phyloP scores from a whole-genome alignment of 2,113 vertebrate species.

The Aegypius monachus region DNA sequence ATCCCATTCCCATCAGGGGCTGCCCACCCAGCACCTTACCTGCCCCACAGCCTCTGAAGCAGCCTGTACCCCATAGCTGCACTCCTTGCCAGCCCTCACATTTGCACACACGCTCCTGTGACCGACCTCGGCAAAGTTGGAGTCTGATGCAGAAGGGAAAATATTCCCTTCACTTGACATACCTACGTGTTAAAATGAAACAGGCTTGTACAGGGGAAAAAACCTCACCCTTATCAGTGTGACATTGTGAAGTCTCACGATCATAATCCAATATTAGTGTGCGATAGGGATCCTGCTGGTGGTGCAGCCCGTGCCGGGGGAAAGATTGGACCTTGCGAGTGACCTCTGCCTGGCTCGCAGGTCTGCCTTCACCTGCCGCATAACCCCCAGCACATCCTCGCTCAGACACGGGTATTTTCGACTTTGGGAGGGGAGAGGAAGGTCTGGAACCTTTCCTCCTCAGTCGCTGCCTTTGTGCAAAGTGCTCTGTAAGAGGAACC shows the following conservation, averaged over 20 bases:
- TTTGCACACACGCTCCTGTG: background rate
- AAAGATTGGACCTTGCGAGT: background rate
- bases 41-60: background rate
- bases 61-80: background rate
- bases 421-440: background rate
- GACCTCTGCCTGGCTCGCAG: background rate
- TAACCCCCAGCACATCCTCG: background rate
- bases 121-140: background rate
- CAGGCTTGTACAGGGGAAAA: background rate
- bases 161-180: constrained; percentile 63
- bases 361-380: background rate
- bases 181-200: constrained; percentile 41
- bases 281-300: background rate
- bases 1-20: background rate
- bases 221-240: constrained; percentile 29
- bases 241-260: constrained; percentile 53
- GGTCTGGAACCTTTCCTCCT: background rate
- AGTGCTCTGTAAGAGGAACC: background rate
- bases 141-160: constrained; percentile 64
- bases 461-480: background rate
- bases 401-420: background rate
- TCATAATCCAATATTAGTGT: constrained; percentile 60
- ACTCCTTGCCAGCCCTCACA: background rate
- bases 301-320: background rate
- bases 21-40: background rate